Evolutionary conservation across 2,113 vertebrate genomes (phyloP).

Genomic region (Sturnus vulgaris): DNA sequence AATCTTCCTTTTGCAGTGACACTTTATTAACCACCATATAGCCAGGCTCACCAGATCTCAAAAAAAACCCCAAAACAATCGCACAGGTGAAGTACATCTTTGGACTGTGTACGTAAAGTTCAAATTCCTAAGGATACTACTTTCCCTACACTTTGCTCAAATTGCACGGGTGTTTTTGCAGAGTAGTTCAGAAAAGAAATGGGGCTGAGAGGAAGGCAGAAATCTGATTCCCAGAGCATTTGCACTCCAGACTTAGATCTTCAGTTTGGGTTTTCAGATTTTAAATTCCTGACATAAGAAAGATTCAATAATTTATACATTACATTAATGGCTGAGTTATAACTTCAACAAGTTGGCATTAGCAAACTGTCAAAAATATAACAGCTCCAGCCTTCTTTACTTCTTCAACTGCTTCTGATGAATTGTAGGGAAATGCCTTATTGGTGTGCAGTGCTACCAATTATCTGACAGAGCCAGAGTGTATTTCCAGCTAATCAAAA

Average conservation of each 20-base stretch:
- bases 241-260: slow-evolving; percentile 47
- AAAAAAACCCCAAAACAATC: neutral
- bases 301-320: slow-evolving; percentile 75
- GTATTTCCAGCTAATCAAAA: slow-evolving; percentile 85
- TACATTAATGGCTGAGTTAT: slow-evolving; percentile 73
- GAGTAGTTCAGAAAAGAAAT: neutral
- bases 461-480: slow-evolving; percentile 82
- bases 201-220: neutral
- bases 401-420: slow-evolving; percentile 72
- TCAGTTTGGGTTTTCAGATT: neutral
- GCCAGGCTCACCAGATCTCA: neutral
- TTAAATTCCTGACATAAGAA: slow-evolving; percentile 51
- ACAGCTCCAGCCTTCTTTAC: slow-evolving; percentile 73
- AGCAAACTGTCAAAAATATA: slow-evolving; percentile 78
- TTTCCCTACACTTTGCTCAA: neutral
- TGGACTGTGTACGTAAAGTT: neutral
- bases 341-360: slow-evolving; percentile 79
- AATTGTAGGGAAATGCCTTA: slow-evolving; percentile 80
- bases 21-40: neutral
- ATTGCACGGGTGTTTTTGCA: neutral
- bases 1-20: neutral
- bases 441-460: slow-evolving; percentile 85
- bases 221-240: neutral
- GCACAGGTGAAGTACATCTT: neutral
- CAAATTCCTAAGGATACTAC: neutral